Evolutionary conservation across 1,140 invertebrate genomes (phyloP).

Genomic region (Caenorhabditis latens): DNA sequence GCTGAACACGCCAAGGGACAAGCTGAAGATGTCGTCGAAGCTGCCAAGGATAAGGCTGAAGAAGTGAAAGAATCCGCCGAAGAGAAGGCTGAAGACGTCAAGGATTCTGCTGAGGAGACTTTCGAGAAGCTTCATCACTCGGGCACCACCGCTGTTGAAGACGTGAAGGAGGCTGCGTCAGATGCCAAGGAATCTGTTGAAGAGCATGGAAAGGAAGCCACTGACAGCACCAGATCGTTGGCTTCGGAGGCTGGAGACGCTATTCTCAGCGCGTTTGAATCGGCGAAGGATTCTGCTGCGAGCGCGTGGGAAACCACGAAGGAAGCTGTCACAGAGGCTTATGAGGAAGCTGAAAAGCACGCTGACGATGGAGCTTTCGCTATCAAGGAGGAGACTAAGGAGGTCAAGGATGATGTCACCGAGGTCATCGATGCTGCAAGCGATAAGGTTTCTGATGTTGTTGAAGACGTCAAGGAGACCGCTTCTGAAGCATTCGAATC

Average conservation of each 20-base stretch:
- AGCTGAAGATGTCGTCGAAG: neutral
- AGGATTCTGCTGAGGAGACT: slow-evolving; percentile 9
- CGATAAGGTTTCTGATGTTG: neutral
- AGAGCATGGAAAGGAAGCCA: neutral
- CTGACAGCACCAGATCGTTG: neutral
- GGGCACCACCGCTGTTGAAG: neutral
- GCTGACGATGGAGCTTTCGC: slow-evolving; percentile 14
- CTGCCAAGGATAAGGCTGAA: neutral
- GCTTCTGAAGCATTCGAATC: neutral
- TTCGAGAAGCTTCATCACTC: slow-evolving; percentile 6
- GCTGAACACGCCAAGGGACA: neutral
- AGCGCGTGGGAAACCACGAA: slow-evolving; percentile 7
- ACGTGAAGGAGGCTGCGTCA: neutral
- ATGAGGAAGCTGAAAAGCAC: slow-evolving; percentile 16
- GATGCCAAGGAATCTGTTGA: neutral
- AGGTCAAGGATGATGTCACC: neutral
- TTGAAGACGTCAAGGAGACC: neutral
- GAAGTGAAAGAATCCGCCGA: neutral
- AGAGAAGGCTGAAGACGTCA: neutral
- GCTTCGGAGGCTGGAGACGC: neutral
- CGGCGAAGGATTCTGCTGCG: neutral
- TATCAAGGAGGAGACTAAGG: neutral
- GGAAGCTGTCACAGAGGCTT: slow-evolving; percentile 8
- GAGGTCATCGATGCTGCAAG: neutral
- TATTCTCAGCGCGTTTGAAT: neutral